Percentiles rank a stretch among this genome's conserved stretches.
Evolutionary conservation across 2,113 vertebrate genomes (phyloP).

Genomic region (Nannospalax galili): DNA sequence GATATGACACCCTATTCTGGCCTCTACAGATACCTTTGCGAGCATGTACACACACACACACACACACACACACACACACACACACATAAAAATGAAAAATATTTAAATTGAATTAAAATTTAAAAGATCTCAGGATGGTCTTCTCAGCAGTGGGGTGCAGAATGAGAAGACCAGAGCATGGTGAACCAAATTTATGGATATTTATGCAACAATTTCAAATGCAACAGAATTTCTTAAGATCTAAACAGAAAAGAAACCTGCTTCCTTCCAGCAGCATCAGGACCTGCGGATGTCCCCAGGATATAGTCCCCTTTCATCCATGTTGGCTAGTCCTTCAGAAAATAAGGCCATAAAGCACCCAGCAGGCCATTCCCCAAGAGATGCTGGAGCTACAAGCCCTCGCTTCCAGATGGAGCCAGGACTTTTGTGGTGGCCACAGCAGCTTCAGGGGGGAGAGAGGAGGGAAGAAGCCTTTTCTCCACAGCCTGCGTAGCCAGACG

Average conservation of each 20-base stretch:
- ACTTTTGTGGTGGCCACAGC: no score
- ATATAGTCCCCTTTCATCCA: not conserved
- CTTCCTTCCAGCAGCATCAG: not conserved
- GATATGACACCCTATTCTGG: not conserved
- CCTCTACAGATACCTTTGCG: no score
- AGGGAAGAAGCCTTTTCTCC: not conserved
- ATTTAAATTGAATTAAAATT: not conserved
- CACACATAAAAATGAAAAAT: not conserved
- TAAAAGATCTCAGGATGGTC: not conserved
- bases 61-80: not conserved
- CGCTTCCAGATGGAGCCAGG: not conserved
- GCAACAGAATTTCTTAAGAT: constrained; percentile 1
- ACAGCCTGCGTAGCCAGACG: not conserved
- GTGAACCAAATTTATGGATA: not conserved
- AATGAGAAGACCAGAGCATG: not conserved
- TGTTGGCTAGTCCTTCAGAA: not conserved
- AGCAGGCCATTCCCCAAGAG: not conserved
- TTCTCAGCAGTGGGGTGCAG: no score
- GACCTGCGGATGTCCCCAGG: not conserved
- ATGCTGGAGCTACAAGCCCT: not conserved
- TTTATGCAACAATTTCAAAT: not conserved
- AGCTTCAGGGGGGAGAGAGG: not conserved
- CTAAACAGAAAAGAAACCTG: not conserved
- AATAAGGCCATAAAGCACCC: not conserved
- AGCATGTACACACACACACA: not conserved